phyloP scores from a whole-genome alignment of 2,113 vertebrate species.

The Brienomyrus longianalis region DNA sequence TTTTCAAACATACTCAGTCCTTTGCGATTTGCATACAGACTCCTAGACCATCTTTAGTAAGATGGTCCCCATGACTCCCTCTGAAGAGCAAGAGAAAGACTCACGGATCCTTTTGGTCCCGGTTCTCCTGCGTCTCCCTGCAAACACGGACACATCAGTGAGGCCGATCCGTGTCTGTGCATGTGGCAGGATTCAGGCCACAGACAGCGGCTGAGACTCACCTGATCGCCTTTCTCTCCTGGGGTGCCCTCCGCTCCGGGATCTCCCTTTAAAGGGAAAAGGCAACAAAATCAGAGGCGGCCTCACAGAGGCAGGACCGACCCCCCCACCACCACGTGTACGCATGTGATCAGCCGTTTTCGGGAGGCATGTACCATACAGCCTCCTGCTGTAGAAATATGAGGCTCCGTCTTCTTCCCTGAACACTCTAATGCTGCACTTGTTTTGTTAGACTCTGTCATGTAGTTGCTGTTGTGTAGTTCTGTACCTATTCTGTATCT shows the following conservation, averaged over 20 bases:
- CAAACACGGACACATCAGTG: slow-evolving; percentile 21
- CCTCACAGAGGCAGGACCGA: background rate
- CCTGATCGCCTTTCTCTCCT: slow-evolving; percentile 81
- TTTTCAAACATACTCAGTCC: too few relatives aligned
- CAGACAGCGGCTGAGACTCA: slow-evolving; percentile 55
- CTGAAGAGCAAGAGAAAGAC: slow-evolving; percentile 44
- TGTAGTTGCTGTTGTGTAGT: background rate
- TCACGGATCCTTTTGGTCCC: slow-evolving; percentile 87
- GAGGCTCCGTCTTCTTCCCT: background rate
- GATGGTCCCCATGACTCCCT: too few relatives aligned
- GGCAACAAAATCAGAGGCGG: background rate
- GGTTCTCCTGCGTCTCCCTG: slow-evolving; percentile 83
- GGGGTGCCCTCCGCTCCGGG: slow-evolving; percentile 84
- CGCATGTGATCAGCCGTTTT: background rate
- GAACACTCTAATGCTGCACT: background rate
- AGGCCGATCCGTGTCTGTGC: background rate
- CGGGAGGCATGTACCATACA: background rate
- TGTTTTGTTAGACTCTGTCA: background rate
- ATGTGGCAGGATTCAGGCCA: background rate
- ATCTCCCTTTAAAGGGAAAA: slow-evolving; percentile 60
- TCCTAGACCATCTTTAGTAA: too few relatives aligned
- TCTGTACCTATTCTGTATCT: background rate
- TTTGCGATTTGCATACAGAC: too few relatives aligned
- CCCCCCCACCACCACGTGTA: too few relatives aligned
- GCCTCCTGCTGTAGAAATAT: background rate